Base-by-base conservation (phyloP, 2,797 vertebrate genomes). In the Orientallactaga sibirica region DNA sequence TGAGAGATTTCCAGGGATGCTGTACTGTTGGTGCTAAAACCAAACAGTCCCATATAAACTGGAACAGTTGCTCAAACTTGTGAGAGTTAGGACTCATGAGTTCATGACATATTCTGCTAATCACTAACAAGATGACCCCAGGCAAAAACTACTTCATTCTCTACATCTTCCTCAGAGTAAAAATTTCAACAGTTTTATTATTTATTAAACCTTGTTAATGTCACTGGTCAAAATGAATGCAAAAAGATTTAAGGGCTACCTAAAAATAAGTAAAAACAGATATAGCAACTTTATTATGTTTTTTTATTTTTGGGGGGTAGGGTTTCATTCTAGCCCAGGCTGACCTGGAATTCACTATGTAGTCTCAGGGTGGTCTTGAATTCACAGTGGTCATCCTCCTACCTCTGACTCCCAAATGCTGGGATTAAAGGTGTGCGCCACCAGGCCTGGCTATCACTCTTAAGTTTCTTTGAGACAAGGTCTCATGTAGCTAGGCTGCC, bases 111-210 rank as follows among this genome's bases (percentile, higher is more conserved):
- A 15, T 52, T 89, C 22, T 85, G 43, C 48, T 11, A 33, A 8
- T 88, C 82, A 78, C 15, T 24, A 93, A 52, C 67, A 90, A 83
- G 10, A 15, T 82, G 12, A 76, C 74, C 68, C 82, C 41, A 81
- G 18, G 71, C 48, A 86, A 84, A 84, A 93, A 79, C 29, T 18
- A 22, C 64, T 86, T 87, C 33, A n/a, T 25, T 86, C 55, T 84
- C 43, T 62, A 76, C 68, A 10, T 78, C 74, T 84, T 94, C 90
- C 55, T 14, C 55, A 86, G 78, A 78, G 62, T 76, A 24, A 73
- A 55, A 6, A 86, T 95, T 95, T 74, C 55, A 64, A 58, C 48
- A 73, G 77, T 74, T 95, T 88, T 81, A 80, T 66, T 75, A 43
- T 41, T 66, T 75, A 25, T 43, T 85, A 88, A 92, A 62, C 24